These are phyloP conservation scores for Drosophila anomalipes DNA, from an alignment of 2,888 invertebrate genomes.

Conservation along the genomic window DNA sequence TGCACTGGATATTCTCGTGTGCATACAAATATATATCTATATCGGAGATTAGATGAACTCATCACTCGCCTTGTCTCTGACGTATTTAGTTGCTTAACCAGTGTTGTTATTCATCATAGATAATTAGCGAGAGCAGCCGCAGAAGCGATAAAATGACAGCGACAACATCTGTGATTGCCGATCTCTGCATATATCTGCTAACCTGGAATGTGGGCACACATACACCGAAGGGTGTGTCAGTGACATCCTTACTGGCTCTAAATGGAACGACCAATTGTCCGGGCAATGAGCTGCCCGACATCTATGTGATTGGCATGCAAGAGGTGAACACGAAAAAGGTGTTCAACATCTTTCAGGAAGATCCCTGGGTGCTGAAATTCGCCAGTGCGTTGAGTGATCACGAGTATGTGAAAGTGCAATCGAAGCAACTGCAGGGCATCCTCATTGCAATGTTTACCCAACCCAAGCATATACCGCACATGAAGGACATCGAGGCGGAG, in stretches of 20 bases:
- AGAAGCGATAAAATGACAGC: constrained; percentile 52
- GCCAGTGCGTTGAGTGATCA: constrained; percentile 88
- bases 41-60: constrained; percentile 26
- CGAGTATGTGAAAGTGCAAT: constrained; percentile 92
- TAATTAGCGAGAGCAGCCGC: constrained; percentile 29
- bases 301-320: constrained; percentile 95
- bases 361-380: constrained; percentile 92
- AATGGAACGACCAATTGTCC: constrained; percentile 87
- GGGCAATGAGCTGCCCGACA: constrained; percentile 90
- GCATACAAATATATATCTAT: not conserved
- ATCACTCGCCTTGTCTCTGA: constrained; percentile 42
- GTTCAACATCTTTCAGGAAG: constrained; percentile 91
- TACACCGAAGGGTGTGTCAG: constrained; percentile 89
- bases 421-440: constrained; percentile 93
- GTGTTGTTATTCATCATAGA: constrained; percentile 40
- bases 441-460: constrained; percentile 92
- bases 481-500: constrained; percentile 93
- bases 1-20: not conserved
- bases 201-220: constrained; percentile 97
- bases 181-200: constrained; percentile 89
- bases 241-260: constrained; percentile 90
- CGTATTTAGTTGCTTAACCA: constrained; percentile 50
- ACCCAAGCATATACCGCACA: constrained; percentile 91
- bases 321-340: constrained; percentile 95
- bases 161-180: constrained; percentile 70